Evolutionary conservation across 1,140 invertebrate genomes (phyloP), one percentile per base, ranked within the genome.

Genomic region (Listronotus oregonensis): DNA sequence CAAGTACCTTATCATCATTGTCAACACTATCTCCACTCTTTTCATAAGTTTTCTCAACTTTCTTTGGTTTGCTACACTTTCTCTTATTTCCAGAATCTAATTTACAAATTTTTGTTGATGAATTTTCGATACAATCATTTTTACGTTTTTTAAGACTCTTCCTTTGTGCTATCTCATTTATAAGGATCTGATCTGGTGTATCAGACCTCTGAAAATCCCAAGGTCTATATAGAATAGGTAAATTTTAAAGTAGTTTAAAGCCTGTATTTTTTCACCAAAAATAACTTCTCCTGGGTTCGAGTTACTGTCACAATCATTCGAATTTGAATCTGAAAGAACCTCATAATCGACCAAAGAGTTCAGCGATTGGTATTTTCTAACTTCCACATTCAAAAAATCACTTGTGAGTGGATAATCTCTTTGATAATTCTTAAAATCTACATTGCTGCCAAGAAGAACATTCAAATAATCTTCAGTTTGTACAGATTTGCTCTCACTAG

Each of bases 41-140:
- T 39, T 55, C 27, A 55, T 18, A 10, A 31, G 27, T 27, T 12
- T 50, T 50, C 17, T 64, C 62, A 17, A 71, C 11, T 63, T 75
- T 77, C 54, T 72, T 75, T 32, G 75, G 75, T 49, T 70, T 62
- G 27, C 64, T 72, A 63, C 61, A 75, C 60, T 78, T 78, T 17
- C 76, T 64, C 27, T 72, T 62, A 62, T 66, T 76, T 31, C 34
- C 37, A 50, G 55, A 62, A 42, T 75, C 69, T 9, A 67, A 55
- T 62, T 67, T 73, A 43, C 50, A 72, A 15, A 74, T 73, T 67
- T 73, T 75, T 5, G 71, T 47, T 21, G 31, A 54, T 27, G n/a
- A 46, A 18, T 43, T 66, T 54, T 69, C 64, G n/a, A 73, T 64
- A 37, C 59, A 34, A 32, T 75, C 70, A 59, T 54, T 67, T 68